Evolutionary conservation across 2,113 vertebrate genomes (phyloP).

Genomic region (Cebidichthys violaceus): DNA sequence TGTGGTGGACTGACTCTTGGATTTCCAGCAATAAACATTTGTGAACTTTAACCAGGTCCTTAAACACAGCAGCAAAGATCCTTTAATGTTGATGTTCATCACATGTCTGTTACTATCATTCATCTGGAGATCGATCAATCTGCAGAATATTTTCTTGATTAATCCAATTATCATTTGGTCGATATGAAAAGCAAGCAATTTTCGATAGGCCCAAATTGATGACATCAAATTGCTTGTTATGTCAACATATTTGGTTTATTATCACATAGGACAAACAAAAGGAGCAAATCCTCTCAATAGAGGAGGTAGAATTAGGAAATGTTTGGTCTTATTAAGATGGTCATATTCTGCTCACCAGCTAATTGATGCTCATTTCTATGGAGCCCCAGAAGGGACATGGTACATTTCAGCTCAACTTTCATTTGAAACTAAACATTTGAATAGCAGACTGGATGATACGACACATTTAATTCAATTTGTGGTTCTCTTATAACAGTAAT

Average conservation of each 20-base stretch:
- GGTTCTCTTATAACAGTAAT: not conserved
- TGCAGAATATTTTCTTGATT: not conserved
- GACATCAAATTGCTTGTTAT: not conserved
- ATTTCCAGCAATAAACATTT: constrained; percentile 91
- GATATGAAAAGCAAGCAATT: not conserved
- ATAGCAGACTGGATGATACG: not conserved
- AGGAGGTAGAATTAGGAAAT: not conserved
- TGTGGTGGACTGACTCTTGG: constrained; percentile 91
- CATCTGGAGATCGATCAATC: not conserved
- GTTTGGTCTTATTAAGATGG: not conserved
- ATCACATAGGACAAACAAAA: not conserved
- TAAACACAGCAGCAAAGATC: constrained; percentile 61
- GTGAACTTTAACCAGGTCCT: constrained; percentile 98
- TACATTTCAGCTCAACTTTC: not conserved
- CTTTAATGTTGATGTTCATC: not conserved
- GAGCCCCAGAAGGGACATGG: not conserved
- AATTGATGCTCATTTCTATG: not conserved
- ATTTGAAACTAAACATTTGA: not conserved
- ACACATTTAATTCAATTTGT: not conserved
- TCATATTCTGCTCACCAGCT: not conserved
- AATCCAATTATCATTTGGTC: not conserved
- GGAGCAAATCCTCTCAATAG: not conserved
- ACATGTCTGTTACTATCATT: not conserved
- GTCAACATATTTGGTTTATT: not conserved
- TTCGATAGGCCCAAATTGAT: not conserved